A percentile compares a stretch with the other conserved stretches of the same genome.
These are phyloP conservation scores for Campodea augens DNA, from an alignment of 1,140 invertebrate genomes.

Conservation along the genomic window DNA sequence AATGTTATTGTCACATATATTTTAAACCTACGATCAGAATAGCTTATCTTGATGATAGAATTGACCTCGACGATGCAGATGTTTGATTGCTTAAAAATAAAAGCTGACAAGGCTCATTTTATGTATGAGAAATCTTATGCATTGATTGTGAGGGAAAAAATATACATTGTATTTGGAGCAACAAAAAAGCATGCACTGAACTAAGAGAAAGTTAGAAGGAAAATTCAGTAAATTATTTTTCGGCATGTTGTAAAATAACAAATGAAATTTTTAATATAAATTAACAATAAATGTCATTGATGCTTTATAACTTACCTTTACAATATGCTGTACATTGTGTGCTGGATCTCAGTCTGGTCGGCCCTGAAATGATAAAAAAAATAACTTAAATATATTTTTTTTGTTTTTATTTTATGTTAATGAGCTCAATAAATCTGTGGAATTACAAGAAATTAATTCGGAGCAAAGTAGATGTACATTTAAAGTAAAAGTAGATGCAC, in stretches of 20 bases:
- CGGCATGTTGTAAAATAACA: neutral
- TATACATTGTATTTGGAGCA: neutral
- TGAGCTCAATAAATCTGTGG: too few species aligned
- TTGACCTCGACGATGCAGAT: neutral
- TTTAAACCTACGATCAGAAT: too few species aligned
- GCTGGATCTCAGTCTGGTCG: constrained; percentile 8
- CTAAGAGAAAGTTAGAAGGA: neutral
- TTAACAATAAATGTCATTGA: neutral
- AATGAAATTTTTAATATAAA: neutral
- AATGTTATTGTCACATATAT: too few species aligned
- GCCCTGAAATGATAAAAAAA: constrained; percentile 6
- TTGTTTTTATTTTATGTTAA: too few species aligned
- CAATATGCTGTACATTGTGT: constrained; percentile 16
- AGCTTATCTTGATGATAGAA: too few species aligned
- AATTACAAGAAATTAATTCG: too few species aligned
- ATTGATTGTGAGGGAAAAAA: neutral
- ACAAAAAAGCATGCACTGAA: neutral
- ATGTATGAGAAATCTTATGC: neutral
- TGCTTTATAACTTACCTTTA: constrained; percentile 11
- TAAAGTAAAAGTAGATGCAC: too few species aligned
- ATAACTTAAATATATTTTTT: too few species aligned
- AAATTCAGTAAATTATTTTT: neutral
- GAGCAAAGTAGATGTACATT: too few species aligned
- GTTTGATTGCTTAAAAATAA: neutral
- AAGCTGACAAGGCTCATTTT: neutral